Base-by-base conservation (phyloP, 2,888 invertebrate species). In the Saturnia pavonia region DNA sequence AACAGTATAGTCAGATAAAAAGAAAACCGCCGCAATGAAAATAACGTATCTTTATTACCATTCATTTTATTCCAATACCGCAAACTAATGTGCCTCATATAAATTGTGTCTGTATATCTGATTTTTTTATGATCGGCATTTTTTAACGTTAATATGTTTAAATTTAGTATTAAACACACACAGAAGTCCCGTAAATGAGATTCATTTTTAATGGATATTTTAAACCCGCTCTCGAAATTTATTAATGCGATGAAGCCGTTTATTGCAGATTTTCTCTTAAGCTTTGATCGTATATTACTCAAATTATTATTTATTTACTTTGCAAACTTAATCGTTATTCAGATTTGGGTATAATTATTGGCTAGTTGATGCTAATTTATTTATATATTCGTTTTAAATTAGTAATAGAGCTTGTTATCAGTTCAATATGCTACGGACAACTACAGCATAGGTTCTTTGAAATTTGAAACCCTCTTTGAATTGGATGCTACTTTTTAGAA, bases 141-240 rank as follows among this genome's bases (percentile, higher is more conserved):
- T 51, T 51, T 60, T 63, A 22, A 34, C 48, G 48, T 68, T 68
- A 22, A 45, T 48, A 65, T 68, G 34, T 71, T 48, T 45, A 71
- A 43, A 27, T 68, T 68, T 68, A 68, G 45, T 45, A 68, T 68
- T 63, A 48, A 67, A 67, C 22, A 63, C 22, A 69, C 63, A 69
- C 70, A 70, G 51, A 70, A 66, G 70, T 70, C 42, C 45, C 70
- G 66, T 70, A 51, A 51, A 69, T n/a, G 45, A 40, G 70, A 65
- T 66, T 48, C 40, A 65, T 25, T 66, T 70, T 70, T 70, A 66
- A 70, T 66, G 42, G 66, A 14, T 25, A 51, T 66, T 66, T 66
- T 70, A 42, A 70, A 70, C 40, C 51, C 51, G 66, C 66, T 66
- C 22, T 70, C 66, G 51, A 54, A 66, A 66, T 60, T 66, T 45